Evolutionary conservation across 2,888 invertebrate species (phyloP).

Genomic region (Neoscelio sp.): DNA sequence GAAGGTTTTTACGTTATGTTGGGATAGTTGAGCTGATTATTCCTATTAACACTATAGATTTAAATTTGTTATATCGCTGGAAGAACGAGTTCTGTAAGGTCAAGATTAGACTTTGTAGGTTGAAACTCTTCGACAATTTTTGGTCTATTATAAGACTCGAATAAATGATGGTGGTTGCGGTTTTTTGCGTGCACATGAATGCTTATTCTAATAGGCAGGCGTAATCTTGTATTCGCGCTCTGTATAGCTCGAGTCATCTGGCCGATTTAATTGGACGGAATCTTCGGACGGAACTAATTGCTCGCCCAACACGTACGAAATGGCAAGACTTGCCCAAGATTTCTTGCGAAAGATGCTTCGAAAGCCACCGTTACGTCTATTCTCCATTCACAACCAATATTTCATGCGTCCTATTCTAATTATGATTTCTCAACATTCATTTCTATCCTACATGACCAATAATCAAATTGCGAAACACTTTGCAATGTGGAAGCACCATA

Average conservation of each 20-base stretch:
- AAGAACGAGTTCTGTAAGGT: too few relatives aligned
- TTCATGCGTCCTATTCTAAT: slow-evolving; percentile 22
- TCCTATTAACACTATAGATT: too few relatives aligned
- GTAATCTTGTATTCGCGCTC: slow-evolving; percentile 78
- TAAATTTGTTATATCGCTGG: too few relatives aligned
- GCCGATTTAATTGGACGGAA: slow-evolving; percentile 79
- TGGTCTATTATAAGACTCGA: too few relatives aligned
- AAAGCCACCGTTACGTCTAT: slow-evolving; percentile 67
- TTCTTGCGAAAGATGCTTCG: slow-evolving; percentile 73
- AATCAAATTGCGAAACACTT: slow-evolving; percentile 28
- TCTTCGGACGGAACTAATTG: slow-evolving; percentile 81
- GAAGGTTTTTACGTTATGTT: slow-evolving; percentile 29
- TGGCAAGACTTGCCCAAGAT: slow-evolving; percentile 66
- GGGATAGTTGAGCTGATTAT: not conserved
- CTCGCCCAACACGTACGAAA: slow-evolving; percentile 68
- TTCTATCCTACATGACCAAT: too few relatives aligned
- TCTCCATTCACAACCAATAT: slow-evolving; percentile 27
- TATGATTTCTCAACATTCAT: slow-evolving; percentile 28
- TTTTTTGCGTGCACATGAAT: slow-evolving; percentile 45
- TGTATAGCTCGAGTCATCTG: slow-evolving; percentile 78
- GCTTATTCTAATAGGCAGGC: slow-evolving; percentile 57
- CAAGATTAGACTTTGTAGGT: too few relatives aligned
- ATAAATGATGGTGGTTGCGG: slow-evolving; percentile 24
- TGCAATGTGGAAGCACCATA: not conserved
- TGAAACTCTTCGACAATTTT: too few relatives aligned